Evolutionary conservation across 1,140 invertebrate genomes (phyloP).

Genomic region (Diploscapter pachys): DNA sequence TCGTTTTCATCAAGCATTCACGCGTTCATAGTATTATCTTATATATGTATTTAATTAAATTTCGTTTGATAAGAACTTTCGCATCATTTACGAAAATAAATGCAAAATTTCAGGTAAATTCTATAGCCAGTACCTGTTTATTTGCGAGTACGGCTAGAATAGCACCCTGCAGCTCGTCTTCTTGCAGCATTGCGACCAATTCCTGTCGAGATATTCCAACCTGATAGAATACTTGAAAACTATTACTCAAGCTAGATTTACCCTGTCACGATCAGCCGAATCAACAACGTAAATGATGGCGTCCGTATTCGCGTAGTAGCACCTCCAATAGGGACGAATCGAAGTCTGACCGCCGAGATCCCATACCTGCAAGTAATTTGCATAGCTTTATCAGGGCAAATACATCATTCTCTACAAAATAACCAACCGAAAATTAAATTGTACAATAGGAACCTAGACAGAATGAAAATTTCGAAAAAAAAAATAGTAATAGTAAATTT

Average conservation of each 20-base stretch:
- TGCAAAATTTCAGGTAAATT: slow-evolving; percentile 67
- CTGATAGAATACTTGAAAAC: slow-evolving; percentile 67
- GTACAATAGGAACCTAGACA: too few species aligned
- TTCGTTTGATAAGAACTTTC: background rate
- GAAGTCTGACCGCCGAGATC: slow-evolving; percentile 97
- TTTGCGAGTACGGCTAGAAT: slow-evolving; percentile 96
- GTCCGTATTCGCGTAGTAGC: slow-evolving; percentile 99
- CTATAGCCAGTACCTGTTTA: slow-evolving; percentile 84
- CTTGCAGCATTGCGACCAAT: slow-evolving; percentile 90
- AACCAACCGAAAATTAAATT: too few species aligned
- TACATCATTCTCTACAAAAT: background rate
- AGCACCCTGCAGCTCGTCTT: slow-evolving; percentile 92
- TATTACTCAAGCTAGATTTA: slow-evolving; percentile 66
- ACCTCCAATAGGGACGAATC: slow-evolving; percentile 96
- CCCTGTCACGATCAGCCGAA: slow-evolving; percentile 90
- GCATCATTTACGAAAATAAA: background rate
- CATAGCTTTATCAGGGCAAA: background rate
- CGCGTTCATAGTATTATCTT: background rate
- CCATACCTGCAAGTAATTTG: slow-evolving; percentile 68
- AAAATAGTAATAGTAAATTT: background rate
- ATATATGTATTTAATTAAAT: background rate
- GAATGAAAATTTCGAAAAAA: too few species aligned
- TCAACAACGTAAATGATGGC: slow-evolving; percentile 99
- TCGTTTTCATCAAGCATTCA: too few species aligned
- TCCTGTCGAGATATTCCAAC: slow-evolving; percentile 45